Evolutionary conservation across 2,113 vertebrate genomes (phyloP), one percentile per base, ranked within the genome.

Genomic region (Pitta sordida): DNA sequence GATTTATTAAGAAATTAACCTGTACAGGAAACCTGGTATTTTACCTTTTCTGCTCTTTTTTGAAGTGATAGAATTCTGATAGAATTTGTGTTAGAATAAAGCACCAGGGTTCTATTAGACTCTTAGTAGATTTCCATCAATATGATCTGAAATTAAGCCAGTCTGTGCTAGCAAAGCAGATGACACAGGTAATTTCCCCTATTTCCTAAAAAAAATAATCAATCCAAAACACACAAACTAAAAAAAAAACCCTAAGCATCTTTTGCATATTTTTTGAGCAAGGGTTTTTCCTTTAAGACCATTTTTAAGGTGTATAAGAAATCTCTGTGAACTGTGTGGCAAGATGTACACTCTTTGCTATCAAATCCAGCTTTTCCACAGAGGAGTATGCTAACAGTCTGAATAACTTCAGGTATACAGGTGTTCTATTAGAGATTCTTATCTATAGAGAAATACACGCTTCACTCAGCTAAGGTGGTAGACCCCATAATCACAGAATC

Each of bases 31-130:
- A 49, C 30, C 51, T 37, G 37, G 10, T 90, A 51, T 80, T 86
- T 80, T 83, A 90, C 90, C 55, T 90, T 84, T 88, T 64, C 58
- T 75, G 53, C 13, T 65, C 20, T 58, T 56, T 82, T 91, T 88
- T 87, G 15, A 52, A 93, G 86, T 55, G 26, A 60, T n/a, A n/a
- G n/a, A n/a, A n/a, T n/a, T n/a, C n/a, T n/a, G n/a, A n/a, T n/a
- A n/a, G 53, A 86, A n/a, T 22, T 90, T 44, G 10, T 67, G 63
- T 53, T 44, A 74, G 64, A 83, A 89, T 70, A 90, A 94, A 86
- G 64, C 59, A 65, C 39, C 7, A 32, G 13, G 8, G 8, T 83
- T 91, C 56, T 68, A 4, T 85, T 88, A 59, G 27, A 62, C 36
- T 80, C 19, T 56, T 71, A 91, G 70, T 26, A 88, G 20, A 5